These are phyloP conservation scores for Centropristis striata DNA, from an alignment of 2,113 vertebrate species.

Conservation along the genomic window DNA sequence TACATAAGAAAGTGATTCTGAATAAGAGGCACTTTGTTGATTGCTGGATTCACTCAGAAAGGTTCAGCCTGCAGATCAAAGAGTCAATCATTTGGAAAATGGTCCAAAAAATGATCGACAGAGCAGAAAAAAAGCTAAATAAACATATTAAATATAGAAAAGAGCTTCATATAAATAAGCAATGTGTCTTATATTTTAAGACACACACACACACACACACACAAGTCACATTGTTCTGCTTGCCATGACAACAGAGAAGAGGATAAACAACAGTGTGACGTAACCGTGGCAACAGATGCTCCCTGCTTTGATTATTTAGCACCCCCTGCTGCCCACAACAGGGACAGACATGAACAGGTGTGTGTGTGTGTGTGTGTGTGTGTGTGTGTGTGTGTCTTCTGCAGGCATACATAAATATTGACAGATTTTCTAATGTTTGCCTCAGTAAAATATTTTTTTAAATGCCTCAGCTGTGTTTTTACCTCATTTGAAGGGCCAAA, in stretches of 20 bases:
- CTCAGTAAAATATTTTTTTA: neutral
- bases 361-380: constrained; percentile 1
- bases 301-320: constrained; percentile 14
- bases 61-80: constrained; percentile 9
- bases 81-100: constrained; percentile 34
- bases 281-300: constrained; percentile 39
- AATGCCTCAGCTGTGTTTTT: neutral
- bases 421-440: neutral
- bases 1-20: constrained; percentile 35
- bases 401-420: neutral
- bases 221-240: constrained; percentile 46
- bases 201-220: constrained; percentile 21
- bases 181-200: no score
- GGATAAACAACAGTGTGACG: constrained; percentile 70
- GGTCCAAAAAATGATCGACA: neutral
- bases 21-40: constrained; percentile 51
- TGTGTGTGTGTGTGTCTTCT: neutral
- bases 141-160: neutral
- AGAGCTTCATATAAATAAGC: no score
- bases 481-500: neutral
- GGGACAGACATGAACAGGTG: neutral
- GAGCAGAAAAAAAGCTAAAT: neutral
- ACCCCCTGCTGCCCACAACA: constrained; percentile 65
- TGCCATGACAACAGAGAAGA: constrained; percentile 66
- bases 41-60: constrained; percentile 19